phyloP scores from a whole-genome alignment of 2,113 vertebrate species.

The Chunga burmeisteri region DNA sequence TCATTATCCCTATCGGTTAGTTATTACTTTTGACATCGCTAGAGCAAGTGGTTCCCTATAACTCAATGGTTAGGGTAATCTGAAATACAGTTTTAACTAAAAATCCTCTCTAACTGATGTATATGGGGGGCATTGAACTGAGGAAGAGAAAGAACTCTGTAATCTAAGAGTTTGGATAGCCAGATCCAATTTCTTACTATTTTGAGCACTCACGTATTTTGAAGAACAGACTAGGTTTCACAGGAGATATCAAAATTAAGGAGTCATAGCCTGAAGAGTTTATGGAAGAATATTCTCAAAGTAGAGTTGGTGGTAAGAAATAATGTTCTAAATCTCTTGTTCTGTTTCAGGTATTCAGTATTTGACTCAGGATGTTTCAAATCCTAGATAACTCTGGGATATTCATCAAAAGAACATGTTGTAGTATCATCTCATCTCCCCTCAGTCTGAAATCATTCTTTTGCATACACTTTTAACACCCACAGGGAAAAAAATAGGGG shows the following conservation, averaged over 20 bases:
- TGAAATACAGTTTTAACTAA: background rate
- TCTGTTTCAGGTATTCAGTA: background rate
- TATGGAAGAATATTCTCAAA: background rate
- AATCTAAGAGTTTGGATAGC: background rate
- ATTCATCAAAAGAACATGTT: background rate
- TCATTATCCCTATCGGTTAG: background rate
- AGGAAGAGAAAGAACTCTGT: background rate
- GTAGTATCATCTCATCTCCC: background rate
- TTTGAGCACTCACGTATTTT: background rate
- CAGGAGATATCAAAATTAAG: background rate
- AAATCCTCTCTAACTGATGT: background rate
- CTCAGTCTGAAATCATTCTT: background rate
- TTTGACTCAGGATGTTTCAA: background rate
- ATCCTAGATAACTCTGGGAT: background rate
- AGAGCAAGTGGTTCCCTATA: background rate
- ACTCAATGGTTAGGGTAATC: background rate
- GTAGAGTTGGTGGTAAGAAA: background rate
- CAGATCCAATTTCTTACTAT: background rate
- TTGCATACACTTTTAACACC: background rate
- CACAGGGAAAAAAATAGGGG: background rate
- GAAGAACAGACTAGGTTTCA: background rate
- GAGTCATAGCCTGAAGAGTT: background rate
- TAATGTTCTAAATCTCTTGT: background rate
- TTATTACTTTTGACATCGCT: background rate
- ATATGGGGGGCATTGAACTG: background rate